Evolutionary conservation across 2,113 vertebrate species (phyloP), one percentile per base, ranked within the genome.

Genomic region (Alces alces): DNA sequence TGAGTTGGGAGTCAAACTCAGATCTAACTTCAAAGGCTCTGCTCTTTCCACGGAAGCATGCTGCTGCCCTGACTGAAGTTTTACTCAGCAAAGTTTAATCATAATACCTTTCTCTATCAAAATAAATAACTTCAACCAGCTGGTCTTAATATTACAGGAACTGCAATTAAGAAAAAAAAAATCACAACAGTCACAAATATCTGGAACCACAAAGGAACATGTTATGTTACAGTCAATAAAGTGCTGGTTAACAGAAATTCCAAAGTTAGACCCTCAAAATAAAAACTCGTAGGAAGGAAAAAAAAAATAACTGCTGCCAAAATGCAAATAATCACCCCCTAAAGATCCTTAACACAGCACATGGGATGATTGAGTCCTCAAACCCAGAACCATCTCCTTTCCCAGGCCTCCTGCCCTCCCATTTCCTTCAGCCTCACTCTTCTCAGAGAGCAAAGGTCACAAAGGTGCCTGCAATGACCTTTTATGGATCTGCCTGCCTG

Each of bases 41-140:
- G 57, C 30, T 76, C 61, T n/a, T 39, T 60, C 36, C 58, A 91
- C 7, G 64, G 21, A 15, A 95, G 73, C 36, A 36, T 3, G 88
- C 39, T 4, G 13, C 55, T 86, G 86, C 50, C 85, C 43, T 86
- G 66, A 39, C 45, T 86, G 9, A 93, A 86, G 60, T 83, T 96
- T 95, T 78, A 60, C 76, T 93, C 64, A 45, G 70, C 16, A 30
- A 3, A 7, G 92, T 92, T 97, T 86, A 83, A 88, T 93, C 92
- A 96, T 50, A 95, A 98, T 97, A 96, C 94, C 95, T 95, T 95
- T 92, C 93, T 66, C 82, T 89, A 96, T 88, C 82, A 97, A 96
- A 97, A 97, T 96, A 96, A 97, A 55, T 95, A 97, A 93, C 91
- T 95, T 94, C 84, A 97, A 86, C 94, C 97, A 97, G 97, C 95